phyloP scores from a whole-genome alignment of 2,797 vertebrate species.

The Catamblyrhynchus diadema region DNA sequence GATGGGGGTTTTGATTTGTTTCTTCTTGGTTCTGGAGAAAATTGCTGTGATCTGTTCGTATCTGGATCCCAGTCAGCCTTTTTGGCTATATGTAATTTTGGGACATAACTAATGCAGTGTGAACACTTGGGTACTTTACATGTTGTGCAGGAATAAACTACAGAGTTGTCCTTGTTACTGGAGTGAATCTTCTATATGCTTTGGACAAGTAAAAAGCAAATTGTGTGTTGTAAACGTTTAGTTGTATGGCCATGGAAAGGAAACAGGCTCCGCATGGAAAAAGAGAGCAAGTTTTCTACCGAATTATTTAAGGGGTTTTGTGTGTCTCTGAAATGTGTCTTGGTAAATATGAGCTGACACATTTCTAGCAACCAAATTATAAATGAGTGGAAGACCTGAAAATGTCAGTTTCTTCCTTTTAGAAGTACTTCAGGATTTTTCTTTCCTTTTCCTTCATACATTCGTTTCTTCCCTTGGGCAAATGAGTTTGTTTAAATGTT shows the following conservation, averaged over 20 bases:
- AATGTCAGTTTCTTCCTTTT: slow-evolving; percentile 53
- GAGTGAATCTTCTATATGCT: not conserved
- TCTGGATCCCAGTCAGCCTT: not conserved
- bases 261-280: not conserved
- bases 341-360: slow-evolving; percentile 23
- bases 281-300: not conserved
- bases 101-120: not conserved
- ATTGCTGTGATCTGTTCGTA: not conserved
- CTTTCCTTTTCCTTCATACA: not conserved
- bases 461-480: not conserved
- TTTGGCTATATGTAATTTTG: not conserved
- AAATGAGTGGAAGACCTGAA: slow-evolving; percentile 60
- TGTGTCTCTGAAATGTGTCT: not conserved
- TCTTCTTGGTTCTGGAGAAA: not conserved
- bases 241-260: not conserved
- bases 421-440: slow-evolving; percentile 10
- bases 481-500: not conserved
- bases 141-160: not conserved
- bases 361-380: slow-evolving; percentile 53
- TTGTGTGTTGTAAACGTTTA: not conserved
- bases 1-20: not conserved
- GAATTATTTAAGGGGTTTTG: not conserved
- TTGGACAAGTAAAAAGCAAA: not conserved
- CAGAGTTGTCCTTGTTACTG: not conserved
- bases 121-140: not conserved